phyloP scores from a whole-genome alignment of 2,113 vertebrate genomes.

The Cathartes aura region DNA sequence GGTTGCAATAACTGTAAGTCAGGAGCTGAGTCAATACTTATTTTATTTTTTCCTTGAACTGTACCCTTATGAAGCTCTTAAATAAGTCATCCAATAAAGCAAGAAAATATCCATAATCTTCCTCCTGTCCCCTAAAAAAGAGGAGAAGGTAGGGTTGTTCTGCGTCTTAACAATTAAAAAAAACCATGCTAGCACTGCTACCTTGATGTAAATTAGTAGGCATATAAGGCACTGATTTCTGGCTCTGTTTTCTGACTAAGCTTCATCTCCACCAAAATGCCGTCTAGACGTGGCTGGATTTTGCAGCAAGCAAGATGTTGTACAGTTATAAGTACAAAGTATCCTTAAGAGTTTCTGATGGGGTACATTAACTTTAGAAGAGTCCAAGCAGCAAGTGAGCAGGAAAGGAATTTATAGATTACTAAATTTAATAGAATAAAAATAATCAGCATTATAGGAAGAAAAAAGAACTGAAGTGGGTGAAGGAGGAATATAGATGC shows the following conservation, averaged over 20 bases:
- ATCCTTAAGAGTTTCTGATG: background rate
- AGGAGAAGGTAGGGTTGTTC: background rate
- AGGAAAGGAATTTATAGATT: background rate
- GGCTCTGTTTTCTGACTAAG: background rate
- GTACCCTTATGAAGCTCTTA: background rate
- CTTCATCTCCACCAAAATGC: background rate
- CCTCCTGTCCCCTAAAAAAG: background rate
- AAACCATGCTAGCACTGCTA: background rate
- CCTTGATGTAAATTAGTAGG: background rate
- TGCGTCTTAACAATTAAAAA: background rate
- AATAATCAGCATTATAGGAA: background rate
- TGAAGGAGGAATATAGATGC: background rate
- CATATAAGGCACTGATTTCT: background rate
- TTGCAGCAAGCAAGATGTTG: background rate
- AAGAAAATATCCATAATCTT: background rate
- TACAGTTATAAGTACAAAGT: background rate
- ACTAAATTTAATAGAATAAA: background rate
- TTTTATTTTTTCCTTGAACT: background rate
- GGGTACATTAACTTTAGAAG: background rate
- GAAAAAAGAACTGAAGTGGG: background rate
- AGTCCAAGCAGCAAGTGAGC: background rate
- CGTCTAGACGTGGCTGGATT: background rate
- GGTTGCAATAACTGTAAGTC: background rate
- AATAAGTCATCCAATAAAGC: background rate
- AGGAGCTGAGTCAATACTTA: background rate